Evolutionary conservation across 2,797 vertebrate species (phyloP), one percentile per base, ranked within the genome.

Genomic region (Hafferia zeledoni): DNA sequence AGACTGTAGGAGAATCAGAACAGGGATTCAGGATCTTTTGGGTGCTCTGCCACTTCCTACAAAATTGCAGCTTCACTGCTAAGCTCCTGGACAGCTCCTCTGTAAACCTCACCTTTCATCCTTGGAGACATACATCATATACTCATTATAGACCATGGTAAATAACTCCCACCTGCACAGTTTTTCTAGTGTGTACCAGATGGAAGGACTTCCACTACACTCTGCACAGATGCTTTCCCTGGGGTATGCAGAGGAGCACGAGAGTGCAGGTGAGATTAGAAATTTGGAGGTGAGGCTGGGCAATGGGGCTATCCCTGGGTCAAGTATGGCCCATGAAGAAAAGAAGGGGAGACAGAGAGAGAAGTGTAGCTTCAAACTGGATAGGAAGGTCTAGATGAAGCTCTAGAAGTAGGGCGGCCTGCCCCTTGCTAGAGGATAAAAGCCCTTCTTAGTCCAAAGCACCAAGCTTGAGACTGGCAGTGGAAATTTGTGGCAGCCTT

Each of bases 51-150:
- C 46, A 11, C 10, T 33, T 64, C 9, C 27, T 69, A 8, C 3
- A 71, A 78, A 82, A 80, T 9, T 41, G 6, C 16, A 24, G 15
- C 6, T 61, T 83, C 1, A 1, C 25, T 87, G 49, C 8, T 63
- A 50, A 47, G 2, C 4, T 57, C 25, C 23, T 56, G 47, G 13
- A 39, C 33, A n/a, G n/a, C n/a, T n/a, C 6, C 4, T 50, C 28
- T 76, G 33, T 37, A 43, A 52, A 13, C 16, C 33, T 50, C 18
- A 24, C 3, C 5, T 75, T 87, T 79, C 4, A 6, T 46, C 16
- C 22, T 63, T 27, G n/a, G 22, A 65, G 13, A 3, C 7, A 17
- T 31, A 6, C 1, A 5, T 14, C 14, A 8, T n/a, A 3, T 13
- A 6, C 24, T 44, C 10, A 2, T 53, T 49, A 17, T 1, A 43